Base-by-base conservation (phyloP, 2,888 invertebrate genomes). In the Limnephilus auricula region DNA sequence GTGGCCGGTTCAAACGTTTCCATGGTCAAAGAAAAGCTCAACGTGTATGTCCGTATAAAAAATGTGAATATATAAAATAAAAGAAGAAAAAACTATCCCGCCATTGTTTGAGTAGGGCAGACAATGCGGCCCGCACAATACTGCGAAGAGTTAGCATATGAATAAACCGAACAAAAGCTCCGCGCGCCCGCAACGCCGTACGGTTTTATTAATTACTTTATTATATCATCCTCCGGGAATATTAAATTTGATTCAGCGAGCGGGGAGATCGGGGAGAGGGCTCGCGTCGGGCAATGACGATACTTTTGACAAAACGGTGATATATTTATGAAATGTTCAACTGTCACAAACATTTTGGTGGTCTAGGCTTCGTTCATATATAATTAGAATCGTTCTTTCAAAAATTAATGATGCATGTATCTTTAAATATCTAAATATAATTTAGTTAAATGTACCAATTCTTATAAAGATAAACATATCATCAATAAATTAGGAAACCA, bases 91-190 rank as follows among this genome's bases (percentile, higher is more conserved):
- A 93, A 93, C 92, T 92, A 93, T 91, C 90, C 83, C 85, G 84
- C 90, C 91, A 93, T 93, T 93, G 93, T 93, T 93, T 93, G 92
- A 91, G 91, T 83, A 40, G 89, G 65, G 92, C 92, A 90, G 92
- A 91, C 92, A 92, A 92, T 91, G 93, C 91, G 90, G 91, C 79
- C 90, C 90, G 92, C 92, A 93, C 93, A 93, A 93, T 92, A 91
- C 89, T 88, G 88, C 93, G 94, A 94, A 94, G 94, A 95, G 95
- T 95, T 95, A 95, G 95, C 95, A 95, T 95, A 95, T 95, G 95
- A 95, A 95, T 95, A 95, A 95, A 95, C 94, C 95, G 95, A 95
- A 95, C 95, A 95, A 95, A 94, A 94, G 94, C 94, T 94, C 82
- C 82, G 85, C 85, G 89, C 86, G 91, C 88, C 91, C 91, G 93